Conservation (phyloP, 2,888 invertebrate species). For the Deladenus siricidicola region DNA sequence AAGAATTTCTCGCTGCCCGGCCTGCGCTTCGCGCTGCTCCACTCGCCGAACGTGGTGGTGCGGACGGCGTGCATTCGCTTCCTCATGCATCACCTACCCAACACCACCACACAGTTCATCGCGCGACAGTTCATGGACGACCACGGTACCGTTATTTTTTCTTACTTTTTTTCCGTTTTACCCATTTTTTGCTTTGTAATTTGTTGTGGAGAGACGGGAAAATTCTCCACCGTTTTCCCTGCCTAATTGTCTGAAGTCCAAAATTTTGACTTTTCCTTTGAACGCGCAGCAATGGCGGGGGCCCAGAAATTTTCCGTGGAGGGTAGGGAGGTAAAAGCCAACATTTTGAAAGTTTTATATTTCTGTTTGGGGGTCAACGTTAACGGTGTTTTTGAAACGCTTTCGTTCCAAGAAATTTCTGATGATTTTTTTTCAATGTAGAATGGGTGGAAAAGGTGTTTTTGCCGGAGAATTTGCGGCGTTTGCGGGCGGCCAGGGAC, state of each 20-base stretch:
- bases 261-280: too few relatives aligned
- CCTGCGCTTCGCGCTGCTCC: slow-evolving; percentile 27
- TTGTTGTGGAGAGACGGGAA: too few relatives aligned
- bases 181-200: too few relatives aligned
- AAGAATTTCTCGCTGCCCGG: slow-evolving; percentile 34
- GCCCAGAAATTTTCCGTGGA: too few relatives aligned
- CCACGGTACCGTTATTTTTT: slow-evolving; percentile 21
- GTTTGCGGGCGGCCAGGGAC: slow-evolving; percentile 25
- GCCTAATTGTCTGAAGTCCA: too few relatives aligned
- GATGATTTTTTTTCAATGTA: slow-evolving; percentile 11
- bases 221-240: too few relatives aligned
- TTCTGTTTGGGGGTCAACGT: background rate
- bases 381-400: too few relatives aligned
- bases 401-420: background rate
- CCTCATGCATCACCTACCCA: slow-evolving; percentile 32
- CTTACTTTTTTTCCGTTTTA: too few relatives aligned
- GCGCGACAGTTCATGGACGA: slow-evolving; percentile 28
- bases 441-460: slow-evolving; percentile 31
- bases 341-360: too few relatives aligned
- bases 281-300: too few relatives aligned
- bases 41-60: slow-evolving; percentile 25
- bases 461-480: slow-evolving; percentile 30
- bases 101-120: slow-evolving; percentile 34
- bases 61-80: slow-evolving; percentile 15
- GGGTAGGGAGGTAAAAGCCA: too few relatives aligned